These are phyloP conservation scores for Pongo abelii DNA, from an alignment of 2,113 vertebrate genomes.

Conservation along the genomic window DNA sequence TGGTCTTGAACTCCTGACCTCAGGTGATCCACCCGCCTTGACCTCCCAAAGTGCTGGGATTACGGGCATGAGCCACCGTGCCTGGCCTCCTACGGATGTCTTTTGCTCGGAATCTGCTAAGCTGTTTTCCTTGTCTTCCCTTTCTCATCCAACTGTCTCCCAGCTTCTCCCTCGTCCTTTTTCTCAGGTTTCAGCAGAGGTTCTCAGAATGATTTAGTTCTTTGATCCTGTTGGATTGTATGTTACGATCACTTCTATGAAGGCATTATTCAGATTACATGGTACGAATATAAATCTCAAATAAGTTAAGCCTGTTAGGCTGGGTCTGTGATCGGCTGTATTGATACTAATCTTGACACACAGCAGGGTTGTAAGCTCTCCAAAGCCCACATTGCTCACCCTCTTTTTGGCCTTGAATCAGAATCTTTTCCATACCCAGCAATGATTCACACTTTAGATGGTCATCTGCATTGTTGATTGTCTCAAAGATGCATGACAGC, in stretches of 20 bases:
- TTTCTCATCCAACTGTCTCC: not conserved
- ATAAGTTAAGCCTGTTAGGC: not conserved
- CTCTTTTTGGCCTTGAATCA: not conserved
- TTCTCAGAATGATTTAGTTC: not conserved
- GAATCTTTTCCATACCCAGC: not conserved
- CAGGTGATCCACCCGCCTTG: no score
- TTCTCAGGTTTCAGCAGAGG: not conserved
- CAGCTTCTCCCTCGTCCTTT: not conserved
- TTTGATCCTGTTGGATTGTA: not conserved
- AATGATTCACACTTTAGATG: accelerated
- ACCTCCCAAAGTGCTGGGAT: no score
- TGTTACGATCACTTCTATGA: not conserved
- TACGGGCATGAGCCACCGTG: no score
- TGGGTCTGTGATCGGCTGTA: not conserved
- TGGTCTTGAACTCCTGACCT: no score
- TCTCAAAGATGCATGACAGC: not conserved
- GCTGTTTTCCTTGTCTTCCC: not conserved
- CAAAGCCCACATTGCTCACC: not conserved
- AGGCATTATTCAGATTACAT: not conserved
- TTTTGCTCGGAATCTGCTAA: not conserved
- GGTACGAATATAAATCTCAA: not conserved
- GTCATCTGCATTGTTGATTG: not conserved
- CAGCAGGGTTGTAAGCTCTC: not conserved
- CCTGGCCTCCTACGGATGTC: not conserved
- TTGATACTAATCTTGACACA: not conserved